A percentile compares a stretch with the other conserved stretches of the same genome.
These are phyloP conservation scores for Glyphotaelius pellucidus DNA, from an alignment of 2,888 invertebrate genomes.

Conservation along the genomic window DNA sequence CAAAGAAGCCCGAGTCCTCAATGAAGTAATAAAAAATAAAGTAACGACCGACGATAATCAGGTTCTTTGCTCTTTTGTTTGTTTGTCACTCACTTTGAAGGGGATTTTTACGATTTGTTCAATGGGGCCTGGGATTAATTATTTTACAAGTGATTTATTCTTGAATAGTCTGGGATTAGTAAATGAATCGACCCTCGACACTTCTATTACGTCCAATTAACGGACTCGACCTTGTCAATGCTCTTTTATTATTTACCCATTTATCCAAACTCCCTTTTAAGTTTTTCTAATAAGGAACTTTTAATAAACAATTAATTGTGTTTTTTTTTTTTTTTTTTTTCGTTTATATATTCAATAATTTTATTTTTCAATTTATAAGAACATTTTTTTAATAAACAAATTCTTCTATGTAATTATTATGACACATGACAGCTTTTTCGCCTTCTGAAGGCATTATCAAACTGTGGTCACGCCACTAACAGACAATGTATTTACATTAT, in stretches of 20 bases:
- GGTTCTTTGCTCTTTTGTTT: conserved; percentile 39
- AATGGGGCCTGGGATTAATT: conserved; percentile 37
- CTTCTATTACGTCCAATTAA: neutral
- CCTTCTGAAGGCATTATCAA: too few relatives aligned
- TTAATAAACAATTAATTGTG: neutral
- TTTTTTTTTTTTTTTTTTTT: neutral
- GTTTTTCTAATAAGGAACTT: neutral
- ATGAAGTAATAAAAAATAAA: conserved; percentile 43
- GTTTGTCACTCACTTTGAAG: conserved; percentile 30
- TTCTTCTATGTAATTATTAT: too few relatives aligned
- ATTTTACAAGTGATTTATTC: conserved; percentile 41
- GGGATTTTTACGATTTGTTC: conserved; percentile 17
- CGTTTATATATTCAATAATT: too few relatives aligned
- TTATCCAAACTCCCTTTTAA: neutral
- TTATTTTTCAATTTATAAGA: too few relatives aligned
- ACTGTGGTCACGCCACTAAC: too few relatives aligned
- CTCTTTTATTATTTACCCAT: neutral
- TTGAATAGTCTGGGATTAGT: conserved; percentile 12
- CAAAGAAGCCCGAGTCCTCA: conserved; percentile 26
- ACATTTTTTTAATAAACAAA: too few relatives aligned
- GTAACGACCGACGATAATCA: conserved; percentile 34
- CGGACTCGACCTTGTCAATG: neutral
- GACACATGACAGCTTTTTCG: too few relatives aligned
- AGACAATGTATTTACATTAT: too few relatives aligned
- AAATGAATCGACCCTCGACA: conserved; percentile 19